Conservation (phyloP, 2,797 vertebrate genomes). For the Megaceryle alcyon region DNA sequence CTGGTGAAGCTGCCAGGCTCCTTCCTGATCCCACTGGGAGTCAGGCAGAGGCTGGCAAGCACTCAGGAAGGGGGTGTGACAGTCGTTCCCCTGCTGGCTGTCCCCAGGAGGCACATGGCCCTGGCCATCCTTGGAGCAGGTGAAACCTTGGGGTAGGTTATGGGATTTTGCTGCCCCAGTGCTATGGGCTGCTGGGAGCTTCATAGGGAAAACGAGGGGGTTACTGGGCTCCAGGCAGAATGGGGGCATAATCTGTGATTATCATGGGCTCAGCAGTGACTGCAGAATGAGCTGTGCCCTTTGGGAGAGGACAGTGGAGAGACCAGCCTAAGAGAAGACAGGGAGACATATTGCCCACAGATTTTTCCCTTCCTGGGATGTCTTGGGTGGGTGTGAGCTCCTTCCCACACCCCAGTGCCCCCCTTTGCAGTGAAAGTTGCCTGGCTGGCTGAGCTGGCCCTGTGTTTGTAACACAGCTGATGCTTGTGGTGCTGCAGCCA, state of each 20-base stretch:
- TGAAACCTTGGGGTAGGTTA: not conserved
- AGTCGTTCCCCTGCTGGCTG: not conserved
- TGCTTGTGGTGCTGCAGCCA: not conserved
- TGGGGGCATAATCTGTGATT: not conserved
- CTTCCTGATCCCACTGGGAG: not conserved
- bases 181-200: not conserved
- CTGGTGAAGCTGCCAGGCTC: not conserved
- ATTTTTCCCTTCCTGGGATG: not conserved
- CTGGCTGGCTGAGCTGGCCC: not conserved
- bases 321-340: not conserved
- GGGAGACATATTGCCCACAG: not conserved
- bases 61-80: not conserved
- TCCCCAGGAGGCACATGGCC: not conserved
- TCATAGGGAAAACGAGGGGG: not conserved
- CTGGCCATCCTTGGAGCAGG: not conserved
- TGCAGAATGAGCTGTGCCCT: not conserved
- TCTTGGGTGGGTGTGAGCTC: not conserved
- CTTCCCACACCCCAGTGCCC: not conserved
- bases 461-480: rapidly evolving
- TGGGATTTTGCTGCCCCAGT: not conserved
- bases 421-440: not conserved
- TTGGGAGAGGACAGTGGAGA: not conserved
- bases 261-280: not conserved
- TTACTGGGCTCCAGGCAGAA: not conserved
- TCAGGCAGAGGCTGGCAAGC: not conserved